phyloP scores from a whole-genome alignment of 2,888 invertebrate genomes.

The Callinectes sapidus region DNA sequence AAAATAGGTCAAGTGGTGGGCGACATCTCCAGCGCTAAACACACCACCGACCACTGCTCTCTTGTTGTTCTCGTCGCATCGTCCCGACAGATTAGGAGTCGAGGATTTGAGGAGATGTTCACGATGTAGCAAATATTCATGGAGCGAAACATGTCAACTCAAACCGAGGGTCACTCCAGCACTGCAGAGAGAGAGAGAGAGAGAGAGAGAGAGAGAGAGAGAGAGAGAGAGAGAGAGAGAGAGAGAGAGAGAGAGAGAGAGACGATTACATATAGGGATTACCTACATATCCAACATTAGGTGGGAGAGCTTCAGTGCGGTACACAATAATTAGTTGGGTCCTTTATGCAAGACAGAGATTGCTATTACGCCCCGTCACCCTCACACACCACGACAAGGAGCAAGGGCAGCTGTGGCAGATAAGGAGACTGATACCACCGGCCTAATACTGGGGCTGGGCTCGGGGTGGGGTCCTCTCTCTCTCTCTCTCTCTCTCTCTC shows the following conservation, averaged over 20 bases:
- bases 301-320: background rate
- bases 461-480: background rate
- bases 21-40: background rate
- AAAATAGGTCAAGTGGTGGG: background rate
- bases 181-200: background rate
- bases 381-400: background rate
- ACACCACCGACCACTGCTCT: background rate
- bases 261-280: background rate
- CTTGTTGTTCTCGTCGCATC: background rate
- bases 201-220: slow-evolving; percentile 21
- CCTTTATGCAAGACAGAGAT: slow-evolving; percentile 6
- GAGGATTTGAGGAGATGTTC: background rate
- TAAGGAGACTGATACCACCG: background rate
- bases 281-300: background rate
- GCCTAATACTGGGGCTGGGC: background rate
- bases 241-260: slow-evolving; percentile 42
- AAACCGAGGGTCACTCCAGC: no score
- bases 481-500: slow-evolving; percentile 15
- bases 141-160: background rate
- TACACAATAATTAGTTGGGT: background rate
- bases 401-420: background rate
- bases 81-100: background rate
- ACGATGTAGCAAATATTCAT: background rate
- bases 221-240: slow-evolving; percentile 40
- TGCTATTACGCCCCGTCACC: background rate